phyloP scores from a whole-genome alignment of 2,113 vertebrate genomes.

The Salvelinus namaycush region DNA sequence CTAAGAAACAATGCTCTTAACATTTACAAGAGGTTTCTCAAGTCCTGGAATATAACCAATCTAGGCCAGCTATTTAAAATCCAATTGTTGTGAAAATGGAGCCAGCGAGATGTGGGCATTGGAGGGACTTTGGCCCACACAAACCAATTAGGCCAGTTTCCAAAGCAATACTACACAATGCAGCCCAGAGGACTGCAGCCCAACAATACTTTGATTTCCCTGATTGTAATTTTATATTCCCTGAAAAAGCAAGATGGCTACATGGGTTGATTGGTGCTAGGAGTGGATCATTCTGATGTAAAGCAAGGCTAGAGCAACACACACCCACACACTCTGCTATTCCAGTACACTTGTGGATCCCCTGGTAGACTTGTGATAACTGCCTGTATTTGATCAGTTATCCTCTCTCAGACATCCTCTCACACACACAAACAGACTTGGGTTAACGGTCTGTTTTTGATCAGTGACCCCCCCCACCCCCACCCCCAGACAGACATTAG shows the following conservation, averaged over 20 bases:
- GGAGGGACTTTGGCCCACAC: constrained; percentile 75
- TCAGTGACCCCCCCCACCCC: constrained; percentile 38
- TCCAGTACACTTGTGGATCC: constrained; percentile 13
- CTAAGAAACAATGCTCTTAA: constrained; percentile 28
- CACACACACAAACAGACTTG: constrained; percentile 15
- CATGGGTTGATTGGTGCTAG: constrained; percentile 50
- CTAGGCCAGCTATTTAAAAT: constrained; percentile 73
- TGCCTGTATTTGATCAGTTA: constrained; percentile 54
- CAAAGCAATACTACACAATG: constrained; percentile 71
- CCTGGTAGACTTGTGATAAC: constrained; percentile 44
- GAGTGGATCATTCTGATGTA: constrained; percentile 43
- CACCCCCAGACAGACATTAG: constrained; percentile 13
- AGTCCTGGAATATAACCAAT: constrained; percentile 69
- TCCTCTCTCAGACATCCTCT: neutral
- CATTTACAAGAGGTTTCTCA: constrained; percentile 39
- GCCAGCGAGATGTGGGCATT: constrained; percentile 71
- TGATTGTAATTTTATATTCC: constrained; percentile 73
- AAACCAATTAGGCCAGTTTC: constrained; percentile 77
- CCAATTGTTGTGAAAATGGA: constrained; percentile 76
- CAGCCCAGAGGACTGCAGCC: constrained; percentile 69
- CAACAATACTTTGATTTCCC: constrained; percentile 75
- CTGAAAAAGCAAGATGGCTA: constrained; percentile 67
- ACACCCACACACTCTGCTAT: neutral
- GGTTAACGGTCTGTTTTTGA: constrained; percentile 52
- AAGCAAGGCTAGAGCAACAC: constrained; percentile 36